Conservation (phyloP, 2,113 vertebrate genomes). For the Harpagus bidentatus region DNA sequence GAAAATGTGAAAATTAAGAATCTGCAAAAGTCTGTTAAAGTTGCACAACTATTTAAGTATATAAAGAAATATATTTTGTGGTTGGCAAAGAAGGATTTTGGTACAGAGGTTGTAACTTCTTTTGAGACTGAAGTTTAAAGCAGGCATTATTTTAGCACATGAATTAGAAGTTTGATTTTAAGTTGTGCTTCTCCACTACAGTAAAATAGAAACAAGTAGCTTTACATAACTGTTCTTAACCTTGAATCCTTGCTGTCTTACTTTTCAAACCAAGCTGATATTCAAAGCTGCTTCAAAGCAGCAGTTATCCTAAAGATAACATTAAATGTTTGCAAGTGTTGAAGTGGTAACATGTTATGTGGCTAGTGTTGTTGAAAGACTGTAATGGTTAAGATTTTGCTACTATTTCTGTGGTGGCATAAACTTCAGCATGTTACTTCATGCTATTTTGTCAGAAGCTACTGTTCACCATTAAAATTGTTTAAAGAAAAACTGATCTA, state of each 20-base stretch:
- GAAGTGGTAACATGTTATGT: not conserved
- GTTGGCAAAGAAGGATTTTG: not conserved
- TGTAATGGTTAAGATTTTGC: slow-evolving; percentile 9
- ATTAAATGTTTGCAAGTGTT: not conserved
- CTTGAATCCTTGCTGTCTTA: not conserved
- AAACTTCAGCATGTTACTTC: not conserved
- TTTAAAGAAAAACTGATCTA: not conserved
- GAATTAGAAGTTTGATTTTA: not conserved
- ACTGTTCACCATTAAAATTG: not conserved
- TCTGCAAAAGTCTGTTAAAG: not conserved
- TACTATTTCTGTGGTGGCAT: not conserved
- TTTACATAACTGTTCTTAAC: not conserved
- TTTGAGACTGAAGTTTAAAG: not conserved
- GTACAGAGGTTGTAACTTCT: not conserved
- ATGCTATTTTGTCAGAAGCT: slow-evolving; percentile 48
- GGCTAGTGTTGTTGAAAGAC: slow-evolving; percentile 52
- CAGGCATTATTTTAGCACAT: not conserved
- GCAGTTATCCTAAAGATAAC: not conserved
- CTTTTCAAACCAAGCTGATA: not conserved
- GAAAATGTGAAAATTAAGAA: not conserved
- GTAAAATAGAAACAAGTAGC: not conserved
- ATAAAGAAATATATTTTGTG: not conserved
- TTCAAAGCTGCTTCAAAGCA: not conserved
- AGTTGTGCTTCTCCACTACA: not conserved
- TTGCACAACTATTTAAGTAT: not conserved